Conservation (phyloP, 1,140 invertebrate species). For the Meloidogyne floridensis region DNA sequence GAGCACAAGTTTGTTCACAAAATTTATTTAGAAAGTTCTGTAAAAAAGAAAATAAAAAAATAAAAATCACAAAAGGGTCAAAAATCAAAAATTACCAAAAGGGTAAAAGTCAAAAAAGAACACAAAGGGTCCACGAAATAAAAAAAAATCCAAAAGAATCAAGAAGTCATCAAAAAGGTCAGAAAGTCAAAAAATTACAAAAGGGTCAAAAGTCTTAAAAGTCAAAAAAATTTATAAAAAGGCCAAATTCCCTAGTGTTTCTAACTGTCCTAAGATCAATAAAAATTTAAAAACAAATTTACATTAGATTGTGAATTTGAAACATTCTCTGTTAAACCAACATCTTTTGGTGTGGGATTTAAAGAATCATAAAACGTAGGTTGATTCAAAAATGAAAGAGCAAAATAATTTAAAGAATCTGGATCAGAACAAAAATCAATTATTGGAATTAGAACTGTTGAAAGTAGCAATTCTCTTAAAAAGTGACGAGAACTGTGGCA, state of each 20-base stretch:
- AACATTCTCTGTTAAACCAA: neutral
- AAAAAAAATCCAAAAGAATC: no score
- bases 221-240: no score
- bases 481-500: constrained; percentile 55
- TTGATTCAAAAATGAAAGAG: constrained; percentile 22
- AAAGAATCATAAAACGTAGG: neutral
- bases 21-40: constrained; percentile 38
- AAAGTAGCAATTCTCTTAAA: constrained; percentile 49
- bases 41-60: neutral
- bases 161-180: neutral
- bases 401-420: constrained; percentile 45
- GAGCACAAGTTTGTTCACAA: constrained; percentile 30
- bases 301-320: neutral
- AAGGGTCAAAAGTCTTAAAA: no score
- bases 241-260: no score
- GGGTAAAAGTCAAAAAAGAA: neutral
- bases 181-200: no score
- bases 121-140: no score
- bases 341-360: neutral
- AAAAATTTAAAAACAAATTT: neutral
- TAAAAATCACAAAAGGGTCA: neutral
- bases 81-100: neutral
- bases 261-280: no score
- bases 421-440: constrained; percentile 51
- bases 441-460: constrained; percentile 37